Percentiles rank a stretch among this genome's conserved stretches.
phyloP scores from a whole-genome alignment of 92 coral and sea anemone species.

The Siderastrea radians region DNA sequence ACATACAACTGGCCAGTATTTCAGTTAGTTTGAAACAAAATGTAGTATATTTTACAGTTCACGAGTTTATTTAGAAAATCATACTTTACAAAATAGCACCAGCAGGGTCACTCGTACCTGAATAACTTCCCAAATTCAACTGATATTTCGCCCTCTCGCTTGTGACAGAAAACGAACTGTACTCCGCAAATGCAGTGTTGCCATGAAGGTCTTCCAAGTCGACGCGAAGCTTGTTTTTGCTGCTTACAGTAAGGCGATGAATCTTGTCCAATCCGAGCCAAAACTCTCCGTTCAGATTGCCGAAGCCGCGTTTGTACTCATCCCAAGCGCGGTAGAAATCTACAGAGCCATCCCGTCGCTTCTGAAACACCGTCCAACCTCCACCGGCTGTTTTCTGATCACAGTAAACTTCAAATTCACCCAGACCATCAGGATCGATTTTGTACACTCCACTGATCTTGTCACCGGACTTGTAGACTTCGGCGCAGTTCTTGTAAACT shows the following conservation, averaged over 20 bases:
- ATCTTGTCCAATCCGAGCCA: slow-evolving; percentile 68
- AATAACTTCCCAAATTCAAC: slow-evolving; percentile 37
- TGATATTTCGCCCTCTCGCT: slow-evolving; percentile 31
- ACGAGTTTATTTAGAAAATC: background rate
- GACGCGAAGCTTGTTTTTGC: slow-evolving; percentile 26
- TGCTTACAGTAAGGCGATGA: slow-evolving; percentile 50
- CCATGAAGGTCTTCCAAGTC: slow-evolving; percentile 26
- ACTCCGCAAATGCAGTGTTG: slow-evolving; percentile 25
- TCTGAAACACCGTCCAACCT: slow-evolving; percentile 67
- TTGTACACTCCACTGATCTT: slow-evolving; percentile 54
- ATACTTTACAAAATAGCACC: background rate
- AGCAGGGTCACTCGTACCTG: slow-evolving; percentile 7
- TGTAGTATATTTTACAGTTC: too few relatives aligned
- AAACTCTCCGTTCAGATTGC: slow-evolving; percentile 59
- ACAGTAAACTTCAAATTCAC: slow-evolving; percentile 61
- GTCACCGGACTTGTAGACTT: slow-evolving; percentile 26
- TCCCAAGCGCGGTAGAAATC: slow-evolving; percentile 55
- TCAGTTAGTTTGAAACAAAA: too few relatives aligned
- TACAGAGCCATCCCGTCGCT: slow-evolving; percentile 39
- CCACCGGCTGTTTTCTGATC: slow-evolving; percentile 57
- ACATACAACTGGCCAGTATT: too few relatives aligned
- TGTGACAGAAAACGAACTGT: slow-evolving; percentile 28
- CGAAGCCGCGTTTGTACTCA: slow-evolving; percentile 52
- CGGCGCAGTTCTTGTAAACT: slow-evolving; percentile 35
- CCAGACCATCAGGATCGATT: slow-evolving; percentile 63